Evolutionary conservation across 2,888 invertebrate species (phyloP).

Genomic region (Elysia crispata): DNA sequence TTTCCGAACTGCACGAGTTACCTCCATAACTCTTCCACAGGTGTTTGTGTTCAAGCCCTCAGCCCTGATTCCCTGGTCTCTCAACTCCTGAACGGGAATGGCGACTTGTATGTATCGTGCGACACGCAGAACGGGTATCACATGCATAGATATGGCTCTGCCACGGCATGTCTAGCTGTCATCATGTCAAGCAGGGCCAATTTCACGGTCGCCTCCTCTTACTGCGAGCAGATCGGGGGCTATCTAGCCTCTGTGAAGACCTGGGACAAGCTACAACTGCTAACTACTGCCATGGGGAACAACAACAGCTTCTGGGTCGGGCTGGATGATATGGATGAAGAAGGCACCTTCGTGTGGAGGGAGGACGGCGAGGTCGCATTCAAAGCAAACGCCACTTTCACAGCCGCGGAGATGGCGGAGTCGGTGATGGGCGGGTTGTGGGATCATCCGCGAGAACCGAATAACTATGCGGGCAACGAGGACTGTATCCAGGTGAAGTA

Average conservation of each 20-base stretch:
- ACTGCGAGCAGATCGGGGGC: neutral
- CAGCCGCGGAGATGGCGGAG: too few relatives aligned
- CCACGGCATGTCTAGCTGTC: neutral
- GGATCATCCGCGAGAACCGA: too few relatives aligned
- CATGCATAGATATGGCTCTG: neutral
- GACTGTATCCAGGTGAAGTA: too few relatives aligned
- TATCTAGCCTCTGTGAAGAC: conserved; percentile 3
- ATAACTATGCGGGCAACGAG: too few relatives aligned
- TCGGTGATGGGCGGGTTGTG: too few relatives aligned
- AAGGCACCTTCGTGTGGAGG: conserved; percentile 5
- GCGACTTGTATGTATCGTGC: neutral
- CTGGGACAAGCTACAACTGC: neutral
- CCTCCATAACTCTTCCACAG: neutral
- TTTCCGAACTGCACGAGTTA: neutral
- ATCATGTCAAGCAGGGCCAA: neutral
- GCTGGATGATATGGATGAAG: neutral
- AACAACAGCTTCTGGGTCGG: neutral
- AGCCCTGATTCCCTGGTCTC: neutral
- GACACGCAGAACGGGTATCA: neutral
- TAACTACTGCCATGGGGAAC: neutral
- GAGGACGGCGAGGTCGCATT: neutral
- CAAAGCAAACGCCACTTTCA: too few relatives aligned
- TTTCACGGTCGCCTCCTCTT: neutral
- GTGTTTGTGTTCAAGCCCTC: neutral
- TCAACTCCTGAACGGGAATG: neutral